Evolutionary conservation across 2,888 invertebrate species (phyloP), one percentile per base, ranked within the genome.

Genomic region (Camptogramma bilineatum): DNA sequence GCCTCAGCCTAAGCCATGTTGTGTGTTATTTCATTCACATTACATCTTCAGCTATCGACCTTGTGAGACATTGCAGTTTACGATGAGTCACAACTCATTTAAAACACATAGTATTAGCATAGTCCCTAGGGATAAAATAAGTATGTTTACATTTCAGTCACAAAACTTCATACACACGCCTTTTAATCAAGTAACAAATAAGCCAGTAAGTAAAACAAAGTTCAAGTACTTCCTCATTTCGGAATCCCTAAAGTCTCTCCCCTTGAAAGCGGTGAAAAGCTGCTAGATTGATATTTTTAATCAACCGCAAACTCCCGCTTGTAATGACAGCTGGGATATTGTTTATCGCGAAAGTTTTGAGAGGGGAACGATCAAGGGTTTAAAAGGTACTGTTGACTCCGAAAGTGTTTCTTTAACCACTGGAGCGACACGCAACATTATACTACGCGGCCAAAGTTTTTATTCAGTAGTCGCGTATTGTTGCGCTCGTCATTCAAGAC

Each of bases 281-380:
- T 58, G 62, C 57, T 53, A 46, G 68, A 83, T 82, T 84, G 82
- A 83, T 81, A 83, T 83, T 84, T 83, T 84, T 82, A 85, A 85
- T 85, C 83, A 85, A 81, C 76, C 77, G 70, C 77, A 74, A 82
- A 82, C 79, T 83, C 78, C 67, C 61, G 73, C 72, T 73, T 77
- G 78, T 79, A 79, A 80, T 79, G 83, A 80, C 82, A 77, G 78
- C 75, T 75, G 74, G 76, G 76, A 80, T 82, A 81, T 80, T 82
- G 81, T 83, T 81, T 82, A 83, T 81, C 79, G 78, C 69, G 60
- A 67, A 80, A 82, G 75, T 83, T 80, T 73, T 70, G 52, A 71
- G 47, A 58, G 16, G 44, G 64, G 51, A 48, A 47, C 46, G 51
- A 34, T 18, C 42, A 39, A 42, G 53, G 50, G 52, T 24, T 21